Evolutionary conservation across 2,888 invertebrate genomes (phyloP).

Genomic region (Corbicula japonica): DNA sequence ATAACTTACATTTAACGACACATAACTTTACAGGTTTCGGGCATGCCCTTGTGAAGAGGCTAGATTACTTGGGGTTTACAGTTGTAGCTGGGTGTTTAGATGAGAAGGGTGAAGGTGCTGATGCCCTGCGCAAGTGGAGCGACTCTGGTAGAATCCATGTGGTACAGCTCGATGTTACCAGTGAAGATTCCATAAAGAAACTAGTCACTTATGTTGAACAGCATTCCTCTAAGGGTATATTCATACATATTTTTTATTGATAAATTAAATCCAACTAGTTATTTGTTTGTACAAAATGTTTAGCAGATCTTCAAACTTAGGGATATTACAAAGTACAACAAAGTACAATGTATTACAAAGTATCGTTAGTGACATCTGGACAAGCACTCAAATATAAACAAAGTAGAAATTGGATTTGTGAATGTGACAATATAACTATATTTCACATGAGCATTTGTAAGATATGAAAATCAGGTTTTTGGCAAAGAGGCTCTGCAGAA

Average conservation of each 20-base stretch:
- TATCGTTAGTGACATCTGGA: too few relatives aligned
- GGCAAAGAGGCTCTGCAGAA: too few relatives aligned
- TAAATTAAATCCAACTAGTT: not conserved
- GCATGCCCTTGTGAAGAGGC: slow-evolving; percentile 73
- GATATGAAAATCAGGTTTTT: too few relatives aligned
- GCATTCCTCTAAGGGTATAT: slow-evolving; percentile 59
- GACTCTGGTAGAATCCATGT: slow-evolving; percentile 88
- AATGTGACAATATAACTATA: too few relatives aligned
- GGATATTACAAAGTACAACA: too few relatives aligned
- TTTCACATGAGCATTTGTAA: too few relatives aligned
- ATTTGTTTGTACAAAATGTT: too few relatives aligned
- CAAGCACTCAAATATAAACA: too few relatives aligned
- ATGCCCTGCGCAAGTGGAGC: slow-evolving; percentile 61
- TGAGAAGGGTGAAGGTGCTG: slow-evolving; percentile 73
- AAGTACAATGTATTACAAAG: too few relatives aligned
- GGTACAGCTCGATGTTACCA: slow-evolving; percentile 91
- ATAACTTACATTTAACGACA: too few relatives aligned
- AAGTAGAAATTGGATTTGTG: too few relatives aligned
- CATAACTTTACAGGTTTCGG: slow-evolving; percentile 84
- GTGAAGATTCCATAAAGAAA: slow-evolving; percentile 90
- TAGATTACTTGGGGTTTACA: slow-evolving; percentile 74
- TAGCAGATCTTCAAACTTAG: too few relatives aligned
- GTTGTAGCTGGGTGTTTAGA: slow-evolving; percentile 78
- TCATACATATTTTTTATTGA: not conserved
- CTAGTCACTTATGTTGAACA: slow-evolving; percentile 89